Evolutionary conservation across 2,888 invertebrate genomes (phyloP), one percentile per base, ranked within the genome.

Genomic region (Diogma glabrata): DNA sequence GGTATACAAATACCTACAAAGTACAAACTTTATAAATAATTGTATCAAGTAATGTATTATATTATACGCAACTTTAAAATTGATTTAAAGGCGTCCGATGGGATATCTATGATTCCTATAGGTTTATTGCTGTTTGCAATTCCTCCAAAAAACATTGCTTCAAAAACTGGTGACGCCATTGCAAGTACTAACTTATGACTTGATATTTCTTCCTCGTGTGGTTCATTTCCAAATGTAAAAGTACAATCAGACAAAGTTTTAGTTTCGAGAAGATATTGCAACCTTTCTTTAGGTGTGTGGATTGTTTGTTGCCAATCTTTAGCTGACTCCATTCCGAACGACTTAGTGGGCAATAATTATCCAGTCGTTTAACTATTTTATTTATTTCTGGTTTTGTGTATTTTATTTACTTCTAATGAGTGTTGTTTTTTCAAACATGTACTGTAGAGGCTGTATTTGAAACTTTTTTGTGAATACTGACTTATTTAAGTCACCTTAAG

Each of bases 91-190:
- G 89, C 88, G 58, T 89, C 87, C 4, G 89, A 87, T 64, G 87
- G 87, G 2, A 89, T 87, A 65, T 90, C 89, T 30, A 84, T 74
- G 58, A 90, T 88, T 1, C 80, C 78, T 59, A 90, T 87, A 0
- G 87, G 84, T 57, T 81, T 81, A 55, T 77, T 77, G 47, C 84
- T 82, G 60, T 89, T 87, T 1, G 87, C 82, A 76, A 89, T 81
- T 20, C 84, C 84, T 0, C 89, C 89, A 62, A 76, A 88, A 63
- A 90, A 89, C 89, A 90, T 90, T 1, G 87, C 84, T 62, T 89
- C 88, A 62, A 90, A 90, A 1, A 90, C 89, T 1, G 89, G 89
- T 55, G 88, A 88, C 0, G 87, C 82, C 87, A 88, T 89, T 0
- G 89, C 88, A 50, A 90, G 69, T 54, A 89, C 77, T 26, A 90